These are phyloP conservation scores for Liopterus haemorrhoidalis DNA, from an alignment of 2,888 invertebrate species.

Conservation along the genomic window DNA sequence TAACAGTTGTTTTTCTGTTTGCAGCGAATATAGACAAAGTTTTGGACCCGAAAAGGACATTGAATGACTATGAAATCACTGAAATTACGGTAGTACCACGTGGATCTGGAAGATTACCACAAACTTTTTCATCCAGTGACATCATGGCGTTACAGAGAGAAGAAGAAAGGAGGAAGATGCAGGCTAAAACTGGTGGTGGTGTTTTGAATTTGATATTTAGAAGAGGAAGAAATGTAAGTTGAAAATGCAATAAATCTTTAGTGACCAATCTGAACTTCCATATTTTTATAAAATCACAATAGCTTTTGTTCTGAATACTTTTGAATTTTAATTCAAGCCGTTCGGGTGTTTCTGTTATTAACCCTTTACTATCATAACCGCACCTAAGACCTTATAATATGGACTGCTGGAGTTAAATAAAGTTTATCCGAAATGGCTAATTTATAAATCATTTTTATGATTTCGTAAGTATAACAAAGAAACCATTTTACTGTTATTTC, in stretches of 20 bases:
- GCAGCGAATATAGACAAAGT: slow-evolving; percentile 55
- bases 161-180: slow-evolving; percentile 52
- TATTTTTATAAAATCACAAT: neutral
- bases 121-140: slow-evolving; percentile 45
- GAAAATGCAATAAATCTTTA: neutral
- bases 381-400: too few species aligned
- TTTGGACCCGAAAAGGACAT: slow-evolving; percentile 52
- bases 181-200: slow-evolving; percentile 47
- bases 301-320: neutral
- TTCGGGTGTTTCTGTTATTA: neutral
- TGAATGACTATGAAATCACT: slow-evolving; percentile 59
- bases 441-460: too few species aligned
- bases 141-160: slow-evolving; percentile 54
- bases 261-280: neutral
- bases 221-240: slow-evolving; percentile 44
- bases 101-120: slow-evolving; percentile 46
- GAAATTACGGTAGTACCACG: slow-evolving; percentile 58
- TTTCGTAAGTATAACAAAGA: too few species aligned
- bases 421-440: too few species aligned
- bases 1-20: slow-evolving; percentile 27
- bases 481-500: too few species aligned
- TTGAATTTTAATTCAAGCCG: neutral
- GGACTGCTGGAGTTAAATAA: too few species aligned
- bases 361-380: neutral
- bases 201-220: slow-evolving; percentile 52